phyloP scores from a whole-genome alignment of 2,113 vertebrate genomes.

The Peromyscus californicus region DNA sequence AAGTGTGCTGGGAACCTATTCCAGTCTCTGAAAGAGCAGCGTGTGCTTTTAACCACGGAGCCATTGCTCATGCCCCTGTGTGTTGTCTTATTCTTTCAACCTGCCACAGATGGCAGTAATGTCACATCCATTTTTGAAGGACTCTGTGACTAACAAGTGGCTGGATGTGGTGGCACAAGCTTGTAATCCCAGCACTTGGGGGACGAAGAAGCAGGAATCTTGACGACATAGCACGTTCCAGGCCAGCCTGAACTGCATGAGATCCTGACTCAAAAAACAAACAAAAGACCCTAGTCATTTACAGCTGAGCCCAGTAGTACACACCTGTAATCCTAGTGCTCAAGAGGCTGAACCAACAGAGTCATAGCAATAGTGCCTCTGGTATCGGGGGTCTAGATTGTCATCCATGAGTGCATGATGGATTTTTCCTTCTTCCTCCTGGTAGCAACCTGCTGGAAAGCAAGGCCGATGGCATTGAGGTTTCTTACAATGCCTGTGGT shows the following conservation, averaged over 20 bases:
- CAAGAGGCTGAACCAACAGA: no score
- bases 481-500: conserved; percentile 98
- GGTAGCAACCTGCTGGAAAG: conserved; percentile 96
- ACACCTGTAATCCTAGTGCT: not conserved
- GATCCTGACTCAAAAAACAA: not conserved
- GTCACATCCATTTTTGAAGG: conserved; percentile 1
- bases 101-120: not conserved
- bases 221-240: not conserved
- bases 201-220: not conserved
- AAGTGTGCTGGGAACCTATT: not conserved
- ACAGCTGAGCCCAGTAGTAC: no score
- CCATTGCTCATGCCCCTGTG: not conserved
- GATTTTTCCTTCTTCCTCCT: not conserved
- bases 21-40: not conserved
- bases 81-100: not conserved
- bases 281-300: not conserved
- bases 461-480: conserved; percentile 98
- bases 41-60: not conserved
- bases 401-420: not conserved
- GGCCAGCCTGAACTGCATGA: not conserved
- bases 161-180: not conserved
- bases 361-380: not conserved
- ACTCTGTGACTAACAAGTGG: not conserved
- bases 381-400: not conserved
- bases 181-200: not conserved